These are phyloP conservation scores for Globodera ellingtonae DNA, from an alignment of 1,140 invertebrate genomes.

Conservation along the genomic window DNA sequence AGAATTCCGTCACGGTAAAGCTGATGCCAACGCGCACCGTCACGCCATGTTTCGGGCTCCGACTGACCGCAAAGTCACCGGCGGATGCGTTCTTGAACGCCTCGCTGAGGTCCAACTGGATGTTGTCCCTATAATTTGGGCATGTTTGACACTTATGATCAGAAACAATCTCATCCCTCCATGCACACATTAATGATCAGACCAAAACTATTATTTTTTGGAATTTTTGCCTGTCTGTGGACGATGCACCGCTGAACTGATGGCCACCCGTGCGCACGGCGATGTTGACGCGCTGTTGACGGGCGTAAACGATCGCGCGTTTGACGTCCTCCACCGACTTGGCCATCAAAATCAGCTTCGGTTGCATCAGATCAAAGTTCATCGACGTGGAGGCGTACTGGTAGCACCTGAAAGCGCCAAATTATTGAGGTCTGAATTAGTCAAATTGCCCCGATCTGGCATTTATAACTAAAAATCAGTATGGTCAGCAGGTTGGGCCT, in stretches of 20 bases:
- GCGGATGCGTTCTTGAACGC: neutral
- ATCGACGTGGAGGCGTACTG: slow-evolving; percentile 14
- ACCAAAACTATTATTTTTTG: no score
- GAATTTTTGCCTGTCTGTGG: neutral
- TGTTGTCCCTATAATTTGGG: neutral
- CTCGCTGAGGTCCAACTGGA: slow-evolving; percentile 7
- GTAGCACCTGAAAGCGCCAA: neutral
- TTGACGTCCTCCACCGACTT: neutral
- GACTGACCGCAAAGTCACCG: no score
- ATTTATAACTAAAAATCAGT: neutral
- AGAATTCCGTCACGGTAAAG: no score
- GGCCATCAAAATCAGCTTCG: slow-evolving; percentile 16
- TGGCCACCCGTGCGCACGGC: slow-evolving; percentile 7
- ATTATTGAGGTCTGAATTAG: neutral
- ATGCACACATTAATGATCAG: no score
- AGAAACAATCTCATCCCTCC: no score
- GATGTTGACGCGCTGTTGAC: neutral
- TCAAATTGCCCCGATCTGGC: neutral
- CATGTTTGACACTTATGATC: no score
- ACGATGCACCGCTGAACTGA: slow-evolving; percentile 4
- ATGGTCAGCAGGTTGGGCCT: neutral
- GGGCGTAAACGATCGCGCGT: neutral
- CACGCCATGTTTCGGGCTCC: no score
- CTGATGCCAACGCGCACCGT: no score
- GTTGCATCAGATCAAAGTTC: neutral